Evolutionary conservation across 1,140 invertebrate genomes (phyloP), one percentile per base, ranked within the genome.

Genomic region (Riptortus pedestris): DNA sequence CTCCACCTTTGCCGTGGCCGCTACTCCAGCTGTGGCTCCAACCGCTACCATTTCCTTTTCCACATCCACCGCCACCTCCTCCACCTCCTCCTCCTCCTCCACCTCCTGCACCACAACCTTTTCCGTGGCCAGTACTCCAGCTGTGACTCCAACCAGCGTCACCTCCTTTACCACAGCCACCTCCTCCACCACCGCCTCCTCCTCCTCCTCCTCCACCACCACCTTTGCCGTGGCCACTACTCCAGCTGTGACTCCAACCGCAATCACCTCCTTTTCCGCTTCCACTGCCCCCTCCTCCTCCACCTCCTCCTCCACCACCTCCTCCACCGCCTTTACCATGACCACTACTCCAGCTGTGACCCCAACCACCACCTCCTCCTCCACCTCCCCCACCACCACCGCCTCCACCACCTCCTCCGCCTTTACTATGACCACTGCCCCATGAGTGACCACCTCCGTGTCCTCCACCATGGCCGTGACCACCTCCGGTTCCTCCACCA

Each of bases 51-150:
- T 43, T 20, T 20, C 20, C 20, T 26, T 16, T 24, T 16, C 61
- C 43, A n/a, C 12, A 2, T 22, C 47, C 43, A 20, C n/a, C 22
- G 16, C 47, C 43, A 20, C 43, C 55, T 7, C 16, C 9, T 16
- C 43, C 47, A 29, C 29, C 29, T 14, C 61, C 33, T 18, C 43
- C 43, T 20, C 61, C 45, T n/a, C 47, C 47, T 18, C 33, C 43
- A n/a, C 43, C 18, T 16, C 43, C 47, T 51, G 24, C 43, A 28
- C 61, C 43, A 45, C 31, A 4, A 12, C n/a, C 20, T 18, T 29
- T 16, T 16, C 38, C 43, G 18, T 28, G 20, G 11, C 3, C 31
- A 38, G 5, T 14, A 7, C 31, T 14, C 5, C 5, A 5, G 14
- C 31, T 38, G 14, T n/a, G 14, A 52, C 29, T 43, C 22, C 43